These are phyloP conservation scores for Biston betularia DNA, from an alignment of 2,888 invertebrate species.

Conservation along the genomic window DNA sequence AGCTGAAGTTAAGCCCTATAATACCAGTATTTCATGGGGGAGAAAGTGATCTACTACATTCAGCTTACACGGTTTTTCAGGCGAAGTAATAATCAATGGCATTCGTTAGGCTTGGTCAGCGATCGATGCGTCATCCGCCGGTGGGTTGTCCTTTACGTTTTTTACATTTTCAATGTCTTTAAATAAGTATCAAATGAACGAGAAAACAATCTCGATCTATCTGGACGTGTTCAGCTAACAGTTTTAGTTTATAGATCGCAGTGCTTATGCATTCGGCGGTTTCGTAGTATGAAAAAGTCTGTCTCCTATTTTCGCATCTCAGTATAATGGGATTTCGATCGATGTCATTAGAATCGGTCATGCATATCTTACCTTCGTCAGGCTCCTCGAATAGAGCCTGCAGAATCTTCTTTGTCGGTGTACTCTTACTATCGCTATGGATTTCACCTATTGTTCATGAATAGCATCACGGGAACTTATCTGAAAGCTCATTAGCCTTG, in stretches of 20 bases:
- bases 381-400: constrained; percentile 53
- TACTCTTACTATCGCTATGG: constrained; percentile 59
- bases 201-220: constrained; percentile 39
- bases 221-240: constrained; percentile 41
- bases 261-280: constrained; percentile 40
- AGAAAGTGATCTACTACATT: constrained; percentile 57
- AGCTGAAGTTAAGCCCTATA: constrained; percentile 46
- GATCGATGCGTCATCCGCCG: constrained; percentile 88
- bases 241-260: constrained; percentile 34
- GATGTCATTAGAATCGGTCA: constrained; percentile 77
- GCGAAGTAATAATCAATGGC: constrained; percentile 76
- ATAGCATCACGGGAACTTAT: constrained; percentile 59
- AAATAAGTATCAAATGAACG: constrained; percentile 44
- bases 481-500: constrained; percentile 59
- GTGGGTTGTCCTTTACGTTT: constrained; percentile 84
- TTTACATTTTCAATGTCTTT: constrained; percentile 58
- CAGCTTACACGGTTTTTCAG: constrained; percentile 56
- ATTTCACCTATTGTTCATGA: constrained; percentile 80
- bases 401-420: constrained; percentile 63
- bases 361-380: constrained; percentile 73
- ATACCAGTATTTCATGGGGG: constrained; percentile 38
- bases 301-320: constrained; percentile 56
- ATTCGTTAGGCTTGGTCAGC: constrained; percentile 86
- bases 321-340: constrained; percentile 69
- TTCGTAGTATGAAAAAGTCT: constrained; percentile 52